These are phyloP conservation scores for Pseudomyrmex concolor DNA, from an alignment of 1,140 invertebrate species.

Conservation along the genomic window DNA sequence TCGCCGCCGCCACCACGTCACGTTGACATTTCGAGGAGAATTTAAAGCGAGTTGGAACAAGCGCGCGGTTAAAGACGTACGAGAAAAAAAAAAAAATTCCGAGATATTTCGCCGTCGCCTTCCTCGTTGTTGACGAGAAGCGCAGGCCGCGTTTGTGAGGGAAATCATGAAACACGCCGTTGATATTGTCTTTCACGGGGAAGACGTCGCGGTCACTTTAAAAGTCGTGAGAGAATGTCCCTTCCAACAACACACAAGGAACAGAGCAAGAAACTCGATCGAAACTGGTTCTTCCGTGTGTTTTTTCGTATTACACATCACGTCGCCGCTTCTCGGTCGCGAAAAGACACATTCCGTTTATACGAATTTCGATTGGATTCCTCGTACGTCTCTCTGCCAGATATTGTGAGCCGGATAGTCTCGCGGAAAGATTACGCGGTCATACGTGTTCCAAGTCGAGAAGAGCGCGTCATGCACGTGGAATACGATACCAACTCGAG, in stretches of 20 bases:
- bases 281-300: constrained; percentile 64
- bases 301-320: constrained; percentile 60
- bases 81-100: background rate
- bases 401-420: background rate
- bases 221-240: constrained; percentile 59
- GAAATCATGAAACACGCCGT: constrained; percentile 17
- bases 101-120: constrained; percentile 51
- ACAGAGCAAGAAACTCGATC: constrained; percentile 67
- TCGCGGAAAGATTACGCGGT: background rate
- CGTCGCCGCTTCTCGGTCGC: constrained; percentile 18
- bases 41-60: constrained; percentile 51
- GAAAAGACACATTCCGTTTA: constrained; percentile 27
- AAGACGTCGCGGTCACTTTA: constrained; percentile 26
- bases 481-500: background rate
- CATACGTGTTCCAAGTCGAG: background rate
- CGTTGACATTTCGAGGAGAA: constrained; percentile 52
- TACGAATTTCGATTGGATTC: constrained; percentile 62
- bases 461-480: background rate
- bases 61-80: background rate
- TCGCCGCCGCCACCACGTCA: background rate
- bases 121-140: constrained; percentile 19
- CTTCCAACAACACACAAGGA: background rate
- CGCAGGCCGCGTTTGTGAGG: constrained; percentile 36
- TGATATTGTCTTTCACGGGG: constrained; percentile 40
- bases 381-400: background rate